These are phyloP conservation scores for Gallinago jamesoni DNA, from an alignment of 2,113 vertebrate genomes.

Conservation along the genomic window DNA sequence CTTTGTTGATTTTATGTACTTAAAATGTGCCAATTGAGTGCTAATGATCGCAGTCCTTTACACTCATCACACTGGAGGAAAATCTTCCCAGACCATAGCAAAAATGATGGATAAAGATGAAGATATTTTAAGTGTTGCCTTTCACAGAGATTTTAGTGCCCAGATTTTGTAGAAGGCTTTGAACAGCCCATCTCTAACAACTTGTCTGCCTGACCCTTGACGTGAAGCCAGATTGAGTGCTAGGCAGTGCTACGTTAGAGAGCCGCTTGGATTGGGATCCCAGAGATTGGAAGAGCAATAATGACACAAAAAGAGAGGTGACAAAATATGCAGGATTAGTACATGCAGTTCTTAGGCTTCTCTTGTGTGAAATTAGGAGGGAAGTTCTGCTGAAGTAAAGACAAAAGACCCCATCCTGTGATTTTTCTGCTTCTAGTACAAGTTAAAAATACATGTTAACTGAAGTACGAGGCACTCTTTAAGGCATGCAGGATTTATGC, in stretches of 20 bases:
- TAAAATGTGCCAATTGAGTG: background rate
- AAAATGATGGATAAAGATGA: background rate
- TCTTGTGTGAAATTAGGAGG: conserved; percentile 61
- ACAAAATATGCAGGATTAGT: conserved; percentile 66
- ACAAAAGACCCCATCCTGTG: conserved; percentile 35
- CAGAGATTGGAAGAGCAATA: conserved; percentile 53
- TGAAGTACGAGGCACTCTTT: background rate
- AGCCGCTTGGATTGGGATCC: conserved; percentile 51
- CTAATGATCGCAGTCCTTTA: background rate
- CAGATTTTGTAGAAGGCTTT: conserved; percentile 48
- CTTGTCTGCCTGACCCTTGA: conserved; percentile 59
- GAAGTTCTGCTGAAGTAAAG: conserved; percentile 21
- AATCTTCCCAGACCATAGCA: background rate
- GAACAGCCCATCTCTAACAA: conserved; percentile 59
- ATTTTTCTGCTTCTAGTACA: conserved; percentile 46
- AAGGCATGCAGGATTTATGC: background rate
- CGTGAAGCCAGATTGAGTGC: conserved; percentile 62
- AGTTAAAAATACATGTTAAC: background rate
- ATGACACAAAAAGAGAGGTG: conserved; percentile 44
- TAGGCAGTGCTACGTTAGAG: conserved; percentile 41
- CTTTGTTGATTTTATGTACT: background rate
- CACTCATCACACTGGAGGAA: background rate
- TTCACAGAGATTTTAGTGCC: conserved; percentile 29
- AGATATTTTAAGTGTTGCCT: conserved; percentile 47
- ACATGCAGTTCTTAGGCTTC: conserved; percentile 58